Evolutionary conservation across 2,797 vertebrate species (phyloP), one percentile per base, ranked within the genome.

Genomic region (Sebastes diploproa): DNA sequence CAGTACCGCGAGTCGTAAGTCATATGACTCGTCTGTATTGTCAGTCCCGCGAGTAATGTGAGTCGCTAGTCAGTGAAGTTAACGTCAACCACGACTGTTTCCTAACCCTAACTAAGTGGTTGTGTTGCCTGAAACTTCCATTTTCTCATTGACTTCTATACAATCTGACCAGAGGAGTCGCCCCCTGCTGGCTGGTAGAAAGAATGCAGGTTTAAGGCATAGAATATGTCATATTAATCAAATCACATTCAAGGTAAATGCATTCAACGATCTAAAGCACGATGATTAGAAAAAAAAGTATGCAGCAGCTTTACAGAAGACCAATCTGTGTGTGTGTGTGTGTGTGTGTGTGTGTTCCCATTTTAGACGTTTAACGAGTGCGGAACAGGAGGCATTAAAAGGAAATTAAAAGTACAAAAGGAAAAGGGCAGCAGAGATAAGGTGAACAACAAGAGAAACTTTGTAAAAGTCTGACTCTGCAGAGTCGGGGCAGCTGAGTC

Each of bases 401-500:
- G 22, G 16, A 6, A 69, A 34, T 38, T 27, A 73, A 38, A 73
- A 5, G 52, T 0, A 14, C 1, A 30, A 25, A 65, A 56, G 22
- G 30, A 34, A 64, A 63, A 56, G 25, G 42, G 65, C 29, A 54
- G 22, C 64, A 23, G 62, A 59, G 20, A 74, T 52, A 20, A 78
- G 32, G 34, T 5, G 30, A 80, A 70, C 46, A 71, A 32, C 67
- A 34, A 42, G 46, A 29, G 30, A 13, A 75, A 73, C 25, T 77
- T 12, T 38, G 66, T 20, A 12, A 68, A 80, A 18, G 58, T 65
- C 60, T 20, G 61, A 71, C 70, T 86, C 10, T 29, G 56, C 22
- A 18, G 70, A 56, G 50, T 29, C 0, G 7, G 14, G 14, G 52
- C 70, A 46, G 65, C 72, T 81, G 86, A 90, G 67, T 83, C 76